A percentile compares a stretch with the other conserved stretches of the same genome.
Conservation (phyloP, 53 echinoderm and acorn worm genomes). For the Antedon mediterranea region DNA sequence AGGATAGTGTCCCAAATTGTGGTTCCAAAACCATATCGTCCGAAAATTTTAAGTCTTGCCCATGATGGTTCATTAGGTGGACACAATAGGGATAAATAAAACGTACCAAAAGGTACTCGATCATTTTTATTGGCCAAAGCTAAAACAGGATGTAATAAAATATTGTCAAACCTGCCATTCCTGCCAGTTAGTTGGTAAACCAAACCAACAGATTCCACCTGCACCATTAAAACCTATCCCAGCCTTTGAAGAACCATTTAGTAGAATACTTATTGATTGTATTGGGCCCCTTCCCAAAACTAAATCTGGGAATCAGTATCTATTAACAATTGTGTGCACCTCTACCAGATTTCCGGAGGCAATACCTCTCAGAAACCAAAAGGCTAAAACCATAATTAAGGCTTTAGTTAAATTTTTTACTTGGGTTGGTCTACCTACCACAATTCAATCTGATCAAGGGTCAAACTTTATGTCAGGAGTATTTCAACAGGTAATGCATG, state of each 20-base stretch:
- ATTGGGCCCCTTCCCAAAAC: slow-evolving; percentile 50
- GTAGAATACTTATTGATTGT: slow-evolving; percentile 43
- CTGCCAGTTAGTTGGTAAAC: slow-evolving; percentile 47
- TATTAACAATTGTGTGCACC: slow-evolving; percentile 50
- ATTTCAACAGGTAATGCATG: slow-evolving; percentile 10
- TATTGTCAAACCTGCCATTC: slow-evolving; percentile 48
- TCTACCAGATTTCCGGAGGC: slow-evolving; percentile 58
- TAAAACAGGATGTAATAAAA: slow-evolving; percentile 22
- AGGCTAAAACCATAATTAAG: slow-evolving; percentile 24
- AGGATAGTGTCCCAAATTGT: slow-evolving; percentile 20
- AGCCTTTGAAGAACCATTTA: slow-evolving; percentile 43
- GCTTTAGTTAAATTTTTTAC: slow-evolving; percentile 46
- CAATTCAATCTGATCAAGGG: slow-evolving; percentile 38
- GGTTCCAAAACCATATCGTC: slow-evolving; percentile 12
- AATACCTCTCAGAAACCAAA: slow-evolving; percentile 37
- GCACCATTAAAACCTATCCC: slow-evolving; percentile 39
- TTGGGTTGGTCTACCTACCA: slow-evolving; percentile 29
- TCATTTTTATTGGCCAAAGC: slow-evolving; percentile 48
- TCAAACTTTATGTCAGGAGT: slow-evolving; percentile 8
- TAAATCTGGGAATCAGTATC: slow-evolving; percentile 33
- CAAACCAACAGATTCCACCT: slow-evolving; percentile 13
- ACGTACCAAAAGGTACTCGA: slow-evolving; percentile 26
- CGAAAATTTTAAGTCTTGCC: slow-evolving; percentile 23
- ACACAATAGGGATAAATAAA: slow-evolving; percentile 44
- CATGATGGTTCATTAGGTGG: slow-evolving; percentile 42